Percentiles rank a stretch among this genome's conserved stretches.
These are phyloP conservation scores for Bryconaethiops microstoma DNA, from an alignment of 2,797 vertebrate genomes.

Conservation along the genomic window DNA sequence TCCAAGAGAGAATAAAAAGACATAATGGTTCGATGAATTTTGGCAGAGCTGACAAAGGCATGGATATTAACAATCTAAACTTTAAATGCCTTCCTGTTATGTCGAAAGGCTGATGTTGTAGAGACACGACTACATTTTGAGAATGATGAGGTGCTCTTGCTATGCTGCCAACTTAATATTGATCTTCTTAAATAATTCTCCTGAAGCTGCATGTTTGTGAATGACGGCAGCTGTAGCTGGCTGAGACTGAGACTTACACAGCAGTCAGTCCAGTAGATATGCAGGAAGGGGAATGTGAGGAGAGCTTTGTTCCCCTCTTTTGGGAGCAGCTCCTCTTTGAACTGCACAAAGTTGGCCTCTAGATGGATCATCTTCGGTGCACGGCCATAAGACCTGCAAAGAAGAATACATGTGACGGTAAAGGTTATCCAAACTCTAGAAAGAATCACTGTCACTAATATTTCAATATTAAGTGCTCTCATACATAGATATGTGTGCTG, in stretches of 20 bases:
- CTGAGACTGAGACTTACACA: conserved; percentile 67
- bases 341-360: conserved; percentile 98
- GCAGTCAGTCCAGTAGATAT: conserved; percentile 99
- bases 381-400: conserved; percentile 91
- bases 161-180: too few species aligned
- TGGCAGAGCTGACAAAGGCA: too few species aligned
- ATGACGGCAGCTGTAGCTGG: neutral
- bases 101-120: too few species aligned
- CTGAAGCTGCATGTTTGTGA: neutral
- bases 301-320: conserved; percentile 97
- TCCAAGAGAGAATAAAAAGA: too few species aligned
- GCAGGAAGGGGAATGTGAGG: conserved; percentile 98
- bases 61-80: too few species aligned
- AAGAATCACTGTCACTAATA: neutral
- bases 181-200: neutral
- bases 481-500: too few species aligned
- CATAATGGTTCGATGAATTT: too few species aligned
- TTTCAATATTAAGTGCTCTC: neutral
- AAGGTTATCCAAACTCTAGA: neutral
- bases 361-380: conserved; percentile 99
- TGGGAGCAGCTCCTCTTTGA: conserved; percentile 96
- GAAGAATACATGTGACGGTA: neutral
- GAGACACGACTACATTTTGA: too few species aligned
- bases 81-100: too few species aligned
- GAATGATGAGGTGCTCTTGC: too few species aligned